A percentile compares a stretch with the other conserved stretches of the same genome.
These are phyloP conservation scores for Anolis apletophallus DNA, from an alignment of 2,797 vertebrate genomes.

Conservation along the genomic window DNA sequence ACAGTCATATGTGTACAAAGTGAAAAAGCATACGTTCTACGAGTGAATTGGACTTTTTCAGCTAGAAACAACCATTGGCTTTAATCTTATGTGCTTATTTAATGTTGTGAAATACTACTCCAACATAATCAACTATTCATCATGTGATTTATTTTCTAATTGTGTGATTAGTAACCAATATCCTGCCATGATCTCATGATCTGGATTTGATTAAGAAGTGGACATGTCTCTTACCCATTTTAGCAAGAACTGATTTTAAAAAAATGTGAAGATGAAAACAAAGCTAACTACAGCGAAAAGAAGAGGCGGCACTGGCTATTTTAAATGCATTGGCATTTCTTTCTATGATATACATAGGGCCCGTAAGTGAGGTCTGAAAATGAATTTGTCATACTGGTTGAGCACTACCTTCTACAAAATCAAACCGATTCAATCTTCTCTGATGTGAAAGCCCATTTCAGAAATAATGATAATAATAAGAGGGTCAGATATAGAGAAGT, in stretches of 20 bases:
- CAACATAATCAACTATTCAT: not conserved
- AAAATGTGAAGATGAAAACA: constrained; percentile 19
- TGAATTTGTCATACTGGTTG: constrained; percentile 5
- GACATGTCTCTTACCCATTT: not conserved
- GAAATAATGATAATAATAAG: constrained; percentile 20
- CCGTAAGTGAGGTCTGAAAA: constrained; percentile 43
- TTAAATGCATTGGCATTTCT: constrained; percentile 47
- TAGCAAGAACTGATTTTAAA: constrained; percentile 3
- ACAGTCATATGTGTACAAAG: too few relatives aligned
- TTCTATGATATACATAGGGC: constrained; percentile 30
- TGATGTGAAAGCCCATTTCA: constrained; percentile 34
- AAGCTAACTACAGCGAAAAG: not conserved
- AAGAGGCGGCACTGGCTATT: constrained; percentile 34
- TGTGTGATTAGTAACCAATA: not conserved
- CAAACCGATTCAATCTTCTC: constrained; percentile 49
- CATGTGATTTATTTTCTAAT: too few relatives aligned
- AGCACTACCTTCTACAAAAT: constrained; percentile 46
- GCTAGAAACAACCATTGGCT: too few relatives aligned
- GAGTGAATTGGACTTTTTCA: too few relatives aligned
- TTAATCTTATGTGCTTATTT: not conserved
- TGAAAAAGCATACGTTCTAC: too few relatives aligned
- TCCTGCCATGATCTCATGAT: not conserved
- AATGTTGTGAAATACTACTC: not conserved
- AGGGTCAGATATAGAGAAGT: not conserved
- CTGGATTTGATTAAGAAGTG: not conserved